These are phyloP conservation scores for Clangula hyemalis DNA, from an alignment of 2,797 vertebrate species.

Conservation along the genomic window DNA sequence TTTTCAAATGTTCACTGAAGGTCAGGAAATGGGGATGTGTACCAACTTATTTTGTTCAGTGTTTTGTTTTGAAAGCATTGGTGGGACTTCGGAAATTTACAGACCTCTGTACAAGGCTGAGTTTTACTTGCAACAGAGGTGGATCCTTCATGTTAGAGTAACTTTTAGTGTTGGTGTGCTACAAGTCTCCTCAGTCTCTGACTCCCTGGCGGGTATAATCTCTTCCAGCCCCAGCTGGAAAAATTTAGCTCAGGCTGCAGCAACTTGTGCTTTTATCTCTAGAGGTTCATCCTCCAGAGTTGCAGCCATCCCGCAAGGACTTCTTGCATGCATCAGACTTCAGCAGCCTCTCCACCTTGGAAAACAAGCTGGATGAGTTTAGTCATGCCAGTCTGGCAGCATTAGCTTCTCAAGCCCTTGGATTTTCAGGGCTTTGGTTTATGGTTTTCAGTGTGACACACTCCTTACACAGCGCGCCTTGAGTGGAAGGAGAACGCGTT, in stretches of 20 bases:
- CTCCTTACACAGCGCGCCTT: slow-evolving; percentile 14
- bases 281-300: not conserved
- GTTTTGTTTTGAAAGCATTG: not conserved
- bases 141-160: not conserved
- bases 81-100: not conserved
- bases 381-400: not conserved
- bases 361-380: not conserved
- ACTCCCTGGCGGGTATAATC: not conserved
- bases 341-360: not conserved
- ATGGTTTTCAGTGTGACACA: slow-evolving; percentile 46
- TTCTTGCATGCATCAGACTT: not conserved
- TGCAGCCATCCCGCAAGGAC: not conserved
- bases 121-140: not conserved
- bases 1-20: not conserved
- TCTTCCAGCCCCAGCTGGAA: not conserved
- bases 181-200: not conserved
- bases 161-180: not conserved
- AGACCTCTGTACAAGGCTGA: not conserved
- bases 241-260: not conserved
- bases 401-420: not conserved
- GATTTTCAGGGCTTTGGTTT: slow-evolving; percentile 54
- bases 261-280: not conserved
- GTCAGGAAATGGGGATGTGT: not conserved
- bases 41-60: not conserved
- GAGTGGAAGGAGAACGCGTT: slow-evolving; percentile 64